These are phyloP conservation scores for Grallaria varia DNA, from an alignment of 2,113 vertebrate genomes.

Conservation along the genomic window DNA sequence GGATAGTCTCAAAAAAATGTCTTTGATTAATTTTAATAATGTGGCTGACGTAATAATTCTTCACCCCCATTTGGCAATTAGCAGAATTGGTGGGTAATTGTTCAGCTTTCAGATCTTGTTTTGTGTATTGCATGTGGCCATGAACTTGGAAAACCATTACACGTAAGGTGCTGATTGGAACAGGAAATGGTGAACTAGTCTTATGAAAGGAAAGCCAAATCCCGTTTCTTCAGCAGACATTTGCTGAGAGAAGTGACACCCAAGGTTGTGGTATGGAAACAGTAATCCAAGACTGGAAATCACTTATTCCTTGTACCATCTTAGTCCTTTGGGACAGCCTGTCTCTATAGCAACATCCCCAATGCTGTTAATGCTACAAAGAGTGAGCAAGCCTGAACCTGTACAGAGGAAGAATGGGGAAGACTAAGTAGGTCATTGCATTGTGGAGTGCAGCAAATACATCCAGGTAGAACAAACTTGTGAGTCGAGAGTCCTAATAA, in stretches of 20 bases:
- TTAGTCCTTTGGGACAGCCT: background rate
- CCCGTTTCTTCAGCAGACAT: background rate
- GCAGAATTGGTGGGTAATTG: background rate
- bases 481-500: background rate
- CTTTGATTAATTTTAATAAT: background rate
- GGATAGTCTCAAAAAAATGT: background rate
- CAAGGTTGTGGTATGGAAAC: background rate
- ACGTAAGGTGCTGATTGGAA: fast-evolving
- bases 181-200: background rate
- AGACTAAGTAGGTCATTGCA: background rate
- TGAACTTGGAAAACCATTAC: background rate
- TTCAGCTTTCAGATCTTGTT: background rate
- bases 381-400: background rate
- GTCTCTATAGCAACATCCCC: background rate
- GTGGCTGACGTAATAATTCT: background rate
- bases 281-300: background rate
- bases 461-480: background rate
- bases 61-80: background rate
- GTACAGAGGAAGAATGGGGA: background rate
- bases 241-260: fast-evolving
- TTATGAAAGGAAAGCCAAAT: background rate
- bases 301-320: background rate
- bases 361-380: background rate
- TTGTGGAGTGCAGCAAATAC: background rate
- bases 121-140: background rate